Conservation (phyloP, 1,140 invertebrate genomes). For the Proales similis region DNA sequence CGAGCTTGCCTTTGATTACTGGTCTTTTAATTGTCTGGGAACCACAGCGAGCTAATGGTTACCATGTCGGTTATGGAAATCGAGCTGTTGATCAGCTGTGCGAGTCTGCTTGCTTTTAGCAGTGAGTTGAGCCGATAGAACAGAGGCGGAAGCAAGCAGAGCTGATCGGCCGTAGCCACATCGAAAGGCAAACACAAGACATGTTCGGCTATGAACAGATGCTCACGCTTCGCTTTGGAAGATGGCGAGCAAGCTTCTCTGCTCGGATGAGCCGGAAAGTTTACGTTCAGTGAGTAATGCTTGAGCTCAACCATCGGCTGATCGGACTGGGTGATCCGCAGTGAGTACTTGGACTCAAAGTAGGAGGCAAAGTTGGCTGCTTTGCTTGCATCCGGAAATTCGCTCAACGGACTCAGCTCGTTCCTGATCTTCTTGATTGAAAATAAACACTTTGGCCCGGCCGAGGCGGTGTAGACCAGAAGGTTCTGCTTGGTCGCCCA, state of each 20-base stretch:
- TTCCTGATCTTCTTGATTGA: not conserved
- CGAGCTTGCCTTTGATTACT: too few species aligned
- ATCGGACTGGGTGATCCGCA: not conserved
- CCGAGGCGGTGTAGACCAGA: too few species aligned
- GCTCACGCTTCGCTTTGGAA: not conserved
- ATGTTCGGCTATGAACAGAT: constrained; percentile 14
- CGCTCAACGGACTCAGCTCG: not conserved
- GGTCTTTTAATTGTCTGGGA: too few species aligned
- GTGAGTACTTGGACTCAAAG: constrained; percentile 3
- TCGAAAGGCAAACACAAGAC: not conserved
- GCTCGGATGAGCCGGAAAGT: not conserved
- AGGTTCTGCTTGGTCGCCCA: too few species aligned
- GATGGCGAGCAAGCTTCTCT: too few species aligned
- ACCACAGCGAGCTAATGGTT: too few species aligned
- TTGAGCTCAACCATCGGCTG: constrained; percentile 26
- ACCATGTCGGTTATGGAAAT: too few species aligned
- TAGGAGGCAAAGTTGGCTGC: constrained; percentile 1
- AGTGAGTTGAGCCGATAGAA: constrained; percentile 26
- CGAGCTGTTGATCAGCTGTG: not conserved
- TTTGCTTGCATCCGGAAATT: constrained; percentile 14
- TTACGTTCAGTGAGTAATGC: not conserved
- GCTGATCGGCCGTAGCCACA: not conserved
- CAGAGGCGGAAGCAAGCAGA: constrained; percentile 10
- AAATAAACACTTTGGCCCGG: too few species aligned
- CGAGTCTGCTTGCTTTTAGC: constrained; percentile 3